These are phyloP conservation scores for Saturnia pavonia DNA, from an alignment of 2,888 invertebrate species.

Conservation along the genomic window DNA sequence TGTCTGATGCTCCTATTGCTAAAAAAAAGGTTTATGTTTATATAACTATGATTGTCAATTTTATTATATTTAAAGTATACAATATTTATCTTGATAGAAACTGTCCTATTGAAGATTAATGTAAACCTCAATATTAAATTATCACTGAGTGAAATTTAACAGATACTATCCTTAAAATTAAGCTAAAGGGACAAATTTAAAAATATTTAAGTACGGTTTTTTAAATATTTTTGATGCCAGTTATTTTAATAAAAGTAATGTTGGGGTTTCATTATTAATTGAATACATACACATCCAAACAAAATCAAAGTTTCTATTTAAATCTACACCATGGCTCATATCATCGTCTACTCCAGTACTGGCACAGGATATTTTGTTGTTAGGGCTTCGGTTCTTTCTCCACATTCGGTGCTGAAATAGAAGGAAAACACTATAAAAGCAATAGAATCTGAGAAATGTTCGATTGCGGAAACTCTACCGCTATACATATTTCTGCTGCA, in stretches of 20 bases:
- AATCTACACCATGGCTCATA: conserved; percentile 67
- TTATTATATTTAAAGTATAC: neutral
- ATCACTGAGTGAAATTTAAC: too few relatives aligned
- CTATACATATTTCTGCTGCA: too few relatives aligned
- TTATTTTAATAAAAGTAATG: too few relatives aligned
- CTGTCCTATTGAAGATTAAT: too few relatives aligned
- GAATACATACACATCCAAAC: conserved; percentile 61
- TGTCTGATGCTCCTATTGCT: conserved; percentile 65
- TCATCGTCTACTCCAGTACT: conserved; percentile 44
- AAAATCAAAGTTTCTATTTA: conserved; percentile 68
- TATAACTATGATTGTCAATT: neutral
- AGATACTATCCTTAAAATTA: too few relatives aligned
- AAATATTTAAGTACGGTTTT: too few relatives aligned
- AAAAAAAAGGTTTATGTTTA: neutral
- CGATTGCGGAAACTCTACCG: neutral
- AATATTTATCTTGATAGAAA: neutral
- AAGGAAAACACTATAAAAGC: neutral
- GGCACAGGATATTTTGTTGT: conserved; percentile 44
- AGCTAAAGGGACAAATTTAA: too few relatives aligned
- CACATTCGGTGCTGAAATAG: conserved; percentile 85
- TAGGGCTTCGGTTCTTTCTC: conserved; percentile 83
- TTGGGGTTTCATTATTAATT: neutral
- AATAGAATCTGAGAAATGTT: neutral
- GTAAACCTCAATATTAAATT: too few relatives aligned
- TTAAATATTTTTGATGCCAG: too few relatives aligned